phyloP scores from a whole-genome alignment of 2,797 vertebrate species.

The Tamandua tetradactyla region DNA sequence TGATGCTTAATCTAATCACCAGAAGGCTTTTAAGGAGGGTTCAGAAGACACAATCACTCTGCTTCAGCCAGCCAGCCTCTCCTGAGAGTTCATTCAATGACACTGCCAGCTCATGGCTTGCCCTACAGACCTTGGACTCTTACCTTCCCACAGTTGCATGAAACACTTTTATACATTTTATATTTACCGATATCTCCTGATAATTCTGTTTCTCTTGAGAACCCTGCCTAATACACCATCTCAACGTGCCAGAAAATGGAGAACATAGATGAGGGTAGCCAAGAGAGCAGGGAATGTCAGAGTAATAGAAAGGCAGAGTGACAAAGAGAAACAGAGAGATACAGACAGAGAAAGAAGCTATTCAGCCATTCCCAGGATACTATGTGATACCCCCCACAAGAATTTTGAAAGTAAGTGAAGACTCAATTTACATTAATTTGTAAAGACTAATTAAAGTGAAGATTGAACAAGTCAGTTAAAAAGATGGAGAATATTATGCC shows the following conservation, averaged over 20 bases:
- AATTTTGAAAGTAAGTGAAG: neutral
- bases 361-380: neutral
- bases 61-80: too few species aligned
- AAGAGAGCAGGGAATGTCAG: neutral
- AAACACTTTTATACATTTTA: too few species aligned
- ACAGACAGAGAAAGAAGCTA: neutral
- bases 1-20: too few species aligned
- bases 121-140: too few species aligned
- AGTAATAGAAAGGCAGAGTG: accelerated
- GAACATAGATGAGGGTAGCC: neutral
- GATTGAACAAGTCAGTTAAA: neutral
- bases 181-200: too few species aligned
- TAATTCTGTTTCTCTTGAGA: too few species aligned
- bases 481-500: neutral
- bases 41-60: too few species aligned
- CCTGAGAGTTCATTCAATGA: too few species aligned
- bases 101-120: too few species aligned
- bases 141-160: too few species aligned
- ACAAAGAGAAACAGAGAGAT: neutral
- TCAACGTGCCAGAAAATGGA: neutral
- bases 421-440: neutral
- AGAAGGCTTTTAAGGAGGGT: too few species aligned
- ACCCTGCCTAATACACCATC: too few species aligned
- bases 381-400: neutral
- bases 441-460: neutral